phyloP scores from a whole-genome alignment of 2,113 vertebrate species.

The Raja brachyura region DNA sequence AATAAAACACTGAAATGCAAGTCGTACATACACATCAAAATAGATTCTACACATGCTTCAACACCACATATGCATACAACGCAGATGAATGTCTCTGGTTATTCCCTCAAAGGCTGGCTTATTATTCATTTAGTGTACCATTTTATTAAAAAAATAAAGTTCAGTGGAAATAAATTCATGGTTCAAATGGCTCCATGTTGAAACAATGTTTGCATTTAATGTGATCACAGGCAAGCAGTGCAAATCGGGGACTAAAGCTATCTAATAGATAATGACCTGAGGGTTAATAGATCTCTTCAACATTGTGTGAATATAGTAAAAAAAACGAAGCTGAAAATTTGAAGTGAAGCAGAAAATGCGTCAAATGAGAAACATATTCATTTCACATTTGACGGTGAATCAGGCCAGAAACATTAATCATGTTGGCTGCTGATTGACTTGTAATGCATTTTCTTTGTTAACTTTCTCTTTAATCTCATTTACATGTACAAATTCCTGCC shows the following conservation, averaged over 20 bases:
- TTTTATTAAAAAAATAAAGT: background rate
- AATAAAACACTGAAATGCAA: background rate
- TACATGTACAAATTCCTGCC: background rate
- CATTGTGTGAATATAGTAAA: background rate
- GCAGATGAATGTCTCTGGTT: constrained; percentile 13
- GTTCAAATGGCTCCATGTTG: constrained; percentile 11
- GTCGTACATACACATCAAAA: background rate
- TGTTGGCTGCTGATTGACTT: background rate
- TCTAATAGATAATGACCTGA: background rate
- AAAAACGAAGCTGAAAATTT: background rate
- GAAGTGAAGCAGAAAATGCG: background rate
- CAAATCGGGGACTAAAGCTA: background rate
- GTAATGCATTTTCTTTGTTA: background rate
- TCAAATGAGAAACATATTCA: background rate
- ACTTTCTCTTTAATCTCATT: background rate
- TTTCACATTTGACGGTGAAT: background rate
- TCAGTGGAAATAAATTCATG: background rate
- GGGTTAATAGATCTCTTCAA: background rate
- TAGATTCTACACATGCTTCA: background rate
- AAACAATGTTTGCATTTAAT: background rate
- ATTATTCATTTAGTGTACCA: constrained; percentile 5
- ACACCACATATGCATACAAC: background rate
- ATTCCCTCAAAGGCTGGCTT: background rate
- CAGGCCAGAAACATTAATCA: background rate
- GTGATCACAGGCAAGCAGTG: no score